Evolutionary conservation across 2,113 vertebrate genomes (phyloP), one percentile per base, ranked within the genome.

Genomic region (Oplegnathus fasciatus): DNA sequence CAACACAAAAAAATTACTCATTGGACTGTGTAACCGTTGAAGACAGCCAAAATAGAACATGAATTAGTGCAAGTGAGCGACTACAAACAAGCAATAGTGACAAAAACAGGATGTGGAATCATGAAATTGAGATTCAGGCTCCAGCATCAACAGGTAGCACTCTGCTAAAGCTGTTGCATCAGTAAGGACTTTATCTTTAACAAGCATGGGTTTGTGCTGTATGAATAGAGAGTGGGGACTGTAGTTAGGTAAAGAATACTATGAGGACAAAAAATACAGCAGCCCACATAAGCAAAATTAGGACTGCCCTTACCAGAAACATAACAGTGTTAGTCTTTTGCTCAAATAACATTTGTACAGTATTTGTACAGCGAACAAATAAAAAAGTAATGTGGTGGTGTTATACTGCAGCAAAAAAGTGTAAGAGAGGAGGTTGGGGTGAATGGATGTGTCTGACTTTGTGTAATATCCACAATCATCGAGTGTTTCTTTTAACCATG

Each of bases 41-140:
- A 55, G 72, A 83, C 66, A 74, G 70, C 42, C 55, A 79, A 86
- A 84, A 78, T 70, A 78, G 80, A 80, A 58, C 48, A 55, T 22
- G 58, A 60, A 75, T 68, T 60, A 66, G 60, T 60, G 46, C 58
- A 61, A 32, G 55, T 46, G 58, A 68, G 61, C 32, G 13, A 75
- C 18, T 3, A 61, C 15, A 48, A 57, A 80, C 75, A 24, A 70
- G 30, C 54, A 9, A 5, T 17, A 22, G 60, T 22, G 71, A 67
- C 17, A 28, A 20, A 64, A 75, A 61, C 4, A 28, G 57, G 32
- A 18, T 66, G 84, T 54, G 0, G 37, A 2, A 14, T 62, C 10
- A 55, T 86, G 48, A 74, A 67, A 72, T 9, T 40, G 34, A 67
- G 54, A 75, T 61, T 74, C 15, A 48, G 44, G 10, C 18, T n/a